phyloP scores from a whole-genome alignment of 2,888 invertebrate genomes.

The Quadroppia sp. region DNA sequence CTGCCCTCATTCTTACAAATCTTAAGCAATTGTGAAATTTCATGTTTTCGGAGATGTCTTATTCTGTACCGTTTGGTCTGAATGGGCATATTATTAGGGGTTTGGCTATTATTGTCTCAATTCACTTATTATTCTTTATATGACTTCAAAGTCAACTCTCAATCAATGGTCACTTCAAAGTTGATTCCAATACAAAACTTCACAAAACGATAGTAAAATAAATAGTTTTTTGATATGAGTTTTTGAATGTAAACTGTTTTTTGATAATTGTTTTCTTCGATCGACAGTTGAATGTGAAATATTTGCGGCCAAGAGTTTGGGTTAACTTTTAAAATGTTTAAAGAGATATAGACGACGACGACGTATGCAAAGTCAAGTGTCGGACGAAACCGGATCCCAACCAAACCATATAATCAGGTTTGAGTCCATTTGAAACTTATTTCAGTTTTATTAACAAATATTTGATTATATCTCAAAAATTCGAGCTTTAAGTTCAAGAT shows the following conservation, averaged over 20 bases:
- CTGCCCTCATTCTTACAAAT: slow-evolving; percentile 45
- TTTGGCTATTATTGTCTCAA: not conserved
- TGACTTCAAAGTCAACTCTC: not conserved
- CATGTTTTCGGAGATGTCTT: slow-evolving; percentile 44
- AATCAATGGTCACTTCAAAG: not conserved
- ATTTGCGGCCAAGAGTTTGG: slow-evolving; percentile 1
- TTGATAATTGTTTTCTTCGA: not conserved
- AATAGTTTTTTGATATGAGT: not conserved
- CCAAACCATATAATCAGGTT: slow-evolving; percentile 25
- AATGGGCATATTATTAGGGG: slow-evolving; percentile 39
- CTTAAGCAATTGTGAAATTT: slow-evolving; percentile 43
- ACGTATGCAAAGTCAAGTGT: slow-evolving; percentile 11
- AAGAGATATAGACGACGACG: not conserved
- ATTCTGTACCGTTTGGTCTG: slow-evolving; percentile 41
- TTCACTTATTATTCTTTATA: not conserved
- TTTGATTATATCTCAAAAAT: slow-evolving; percentile 2
- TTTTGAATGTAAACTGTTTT: not conserved
- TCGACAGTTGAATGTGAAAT: not conserved
- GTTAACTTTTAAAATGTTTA: not conserved
- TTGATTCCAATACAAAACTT: not conserved
- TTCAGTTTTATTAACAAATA: not conserved
- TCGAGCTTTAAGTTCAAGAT: not conserved
- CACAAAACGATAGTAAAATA: not conserved
- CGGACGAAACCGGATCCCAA: slow-evolving; percentile 26
- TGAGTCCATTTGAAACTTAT: slow-evolving; percentile 11